Evolutionary conservation across 2,113 vertebrate species (phyloP), one percentile per base, ranked within the genome.

Genomic region (Sinocyclocheilus anophthalmus): DNA sequence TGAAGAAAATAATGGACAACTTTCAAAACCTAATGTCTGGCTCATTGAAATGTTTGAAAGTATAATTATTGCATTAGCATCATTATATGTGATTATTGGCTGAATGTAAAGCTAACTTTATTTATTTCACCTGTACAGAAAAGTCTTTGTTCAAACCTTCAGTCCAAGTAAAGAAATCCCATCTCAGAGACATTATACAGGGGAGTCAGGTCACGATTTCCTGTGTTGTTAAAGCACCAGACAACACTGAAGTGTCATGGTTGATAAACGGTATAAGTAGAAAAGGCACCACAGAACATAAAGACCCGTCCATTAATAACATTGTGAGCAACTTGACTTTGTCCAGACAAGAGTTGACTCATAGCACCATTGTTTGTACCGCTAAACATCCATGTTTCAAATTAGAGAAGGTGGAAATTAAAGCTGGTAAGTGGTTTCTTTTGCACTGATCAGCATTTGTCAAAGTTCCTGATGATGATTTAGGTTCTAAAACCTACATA

Each of bases 301-400:
- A 0, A 0, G 0, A 10, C n/a, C 20, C 0, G 33, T 0, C 0
- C 0, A 30, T 30, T 30, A 16, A 2, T 0, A 12, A 48, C 1
- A 61, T 76, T 48, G 90, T 86, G 39, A 87, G 79, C 69, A 70
- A 13, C 11, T 5, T 93, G 67, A 87, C 7, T 0, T 20, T 93
- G 53, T 0, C 76, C 3, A 16, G 0, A 2, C 10, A 3, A 1
- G 0, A 33, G 93, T 87, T 88, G 77, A 2, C 3, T 0, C 12
- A 81, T 5, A 81, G 39, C 5, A 1, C 0, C 3, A 0, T 94
- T 22, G 90, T 67, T 69, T 95, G 94, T 88, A 87, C 6, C 89
- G 93, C 81, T 42, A 53, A 87, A 26, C 92, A 95, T 87, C 42
- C 1, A 1, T 95, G 94, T 85, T 87, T 92, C n/a, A 1, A 59